These are phyloP conservation scores for Balearica regulorum DNA, from an alignment of 2,797 vertebrate species.

Conservation along the genomic window DNA sequence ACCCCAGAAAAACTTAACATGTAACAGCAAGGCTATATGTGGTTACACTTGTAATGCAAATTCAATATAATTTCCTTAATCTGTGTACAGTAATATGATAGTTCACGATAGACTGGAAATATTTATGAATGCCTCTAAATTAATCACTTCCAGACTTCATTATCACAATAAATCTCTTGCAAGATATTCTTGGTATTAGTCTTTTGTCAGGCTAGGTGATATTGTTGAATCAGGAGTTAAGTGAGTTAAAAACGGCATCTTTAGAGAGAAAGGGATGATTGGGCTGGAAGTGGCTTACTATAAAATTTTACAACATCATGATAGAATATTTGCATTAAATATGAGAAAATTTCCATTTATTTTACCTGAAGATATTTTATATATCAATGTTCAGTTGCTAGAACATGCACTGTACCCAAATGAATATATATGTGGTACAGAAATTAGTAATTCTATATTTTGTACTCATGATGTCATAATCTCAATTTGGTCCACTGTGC, in stretches of 20 bases:
- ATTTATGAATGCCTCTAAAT: slow-evolving; percentile 22
- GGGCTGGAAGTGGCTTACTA: neutral
- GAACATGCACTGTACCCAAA: neutral
- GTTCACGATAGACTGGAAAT: neutral
- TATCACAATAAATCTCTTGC: slow-evolving; percentile 20
- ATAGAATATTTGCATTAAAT: neutral
- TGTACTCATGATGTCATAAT: neutral
- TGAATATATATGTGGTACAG: neutral
- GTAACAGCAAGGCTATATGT: neutral
- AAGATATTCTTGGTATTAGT: slow-evolving; percentile 1
- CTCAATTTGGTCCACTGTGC: neutral
- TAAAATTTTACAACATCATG: neutral
- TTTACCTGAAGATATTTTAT: neutral
- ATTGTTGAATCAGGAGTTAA: slow-evolving; percentile 38
- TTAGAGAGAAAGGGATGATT: neutral
- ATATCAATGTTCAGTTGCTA: neutral
- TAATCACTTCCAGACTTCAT: slow-evolving; percentile 1
- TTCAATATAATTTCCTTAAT: neutral
- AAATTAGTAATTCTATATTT: neutral
- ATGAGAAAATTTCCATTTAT: neutral
- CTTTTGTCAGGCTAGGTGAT: neutral
- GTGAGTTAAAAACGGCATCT: slow-evolving; percentile 14
- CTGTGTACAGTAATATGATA: slow-evolving; percentile 14
- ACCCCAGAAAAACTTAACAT: neutral
- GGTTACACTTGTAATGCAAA: neutral